Evolutionary conservation across 2,888 invertebrate species (phyloP).

Genomic region (Dorcus hopei): DNA sequence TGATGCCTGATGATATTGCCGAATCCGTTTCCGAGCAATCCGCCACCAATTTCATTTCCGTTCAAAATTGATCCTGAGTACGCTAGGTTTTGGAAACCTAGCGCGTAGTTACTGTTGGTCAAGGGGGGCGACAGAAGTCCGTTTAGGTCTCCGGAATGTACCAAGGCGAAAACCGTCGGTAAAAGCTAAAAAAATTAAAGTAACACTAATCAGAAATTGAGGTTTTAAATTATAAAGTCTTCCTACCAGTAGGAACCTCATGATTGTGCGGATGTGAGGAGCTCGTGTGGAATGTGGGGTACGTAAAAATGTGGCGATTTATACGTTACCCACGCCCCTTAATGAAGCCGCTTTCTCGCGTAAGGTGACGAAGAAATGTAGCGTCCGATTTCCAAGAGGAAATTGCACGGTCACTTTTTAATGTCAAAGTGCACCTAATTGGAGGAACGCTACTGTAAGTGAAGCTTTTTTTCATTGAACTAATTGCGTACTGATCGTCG

Average conservation of each 20-base stretch:
- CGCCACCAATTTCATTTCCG: slow-evolving; percentile 5
- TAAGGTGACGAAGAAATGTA: not conserved
- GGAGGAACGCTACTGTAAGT: not conserved
- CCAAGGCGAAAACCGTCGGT: not conserved
- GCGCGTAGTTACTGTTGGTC: slow-evolving; percentile 1
- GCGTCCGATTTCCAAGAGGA: not conserved
- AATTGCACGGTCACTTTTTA: slow-evolving; percentile 2
- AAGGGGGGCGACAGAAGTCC: slow-evolving; percentile 9
- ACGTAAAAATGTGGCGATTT: slow-evolving; percentile 3
- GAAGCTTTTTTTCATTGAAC: not conserved
- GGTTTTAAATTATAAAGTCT: not conserved
- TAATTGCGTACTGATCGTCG: too few species aligned
- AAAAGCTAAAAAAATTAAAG: slow-evolving; percentile 6
- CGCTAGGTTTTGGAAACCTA: not conserved
- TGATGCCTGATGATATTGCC: slow-evolving; percentile 27
- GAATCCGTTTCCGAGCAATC: not conserved
- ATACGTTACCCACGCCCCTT: slow-evolving; percentile 8
- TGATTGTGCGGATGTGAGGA: slow-evolving; percentile 1
- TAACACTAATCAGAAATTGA: not conserved
- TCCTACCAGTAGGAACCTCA: slow-evolving; percentile 12
- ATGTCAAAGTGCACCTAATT: slow-evolving; percentile 1
- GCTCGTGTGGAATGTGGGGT: not conserved
- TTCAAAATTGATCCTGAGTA: not conserved
- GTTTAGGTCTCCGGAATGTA: slow-evolving; percentile 4
- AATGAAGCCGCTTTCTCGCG: slow-evolving; percentile 9